Percentiles rank a stretch among this genome's conserved stretches.
Evolutionary conservation across 2,888 invertebrate species (phyloP).

Genomic region (Electrophaes corylata): DNA sequence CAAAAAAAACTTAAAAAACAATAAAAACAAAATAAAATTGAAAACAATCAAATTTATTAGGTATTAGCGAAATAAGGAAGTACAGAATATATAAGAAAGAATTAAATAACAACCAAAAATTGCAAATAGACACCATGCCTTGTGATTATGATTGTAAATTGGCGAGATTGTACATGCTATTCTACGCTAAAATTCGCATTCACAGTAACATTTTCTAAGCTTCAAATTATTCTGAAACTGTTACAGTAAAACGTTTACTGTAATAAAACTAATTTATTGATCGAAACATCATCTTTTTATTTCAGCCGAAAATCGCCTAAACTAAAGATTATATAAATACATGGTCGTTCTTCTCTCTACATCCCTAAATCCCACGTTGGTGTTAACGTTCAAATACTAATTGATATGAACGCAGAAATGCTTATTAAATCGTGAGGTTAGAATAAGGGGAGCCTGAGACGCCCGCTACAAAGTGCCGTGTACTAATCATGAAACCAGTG

Average conservation of each 20-base stretch:
- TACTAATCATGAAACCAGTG: not conserved
- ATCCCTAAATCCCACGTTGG: slow-evolving; percentile 25
- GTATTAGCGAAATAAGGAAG: slow-evolving; percentile 52
- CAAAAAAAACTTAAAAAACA: not conserved
- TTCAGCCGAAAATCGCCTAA: slow-evolving; percentile 45
- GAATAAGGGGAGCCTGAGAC: slow-evolving; percentile 23
- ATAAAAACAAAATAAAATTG: slow-evolving; percentile 41
- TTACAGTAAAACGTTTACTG: not conserved
- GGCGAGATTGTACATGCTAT: not conserved
- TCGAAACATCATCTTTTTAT: slow-evolving; percentile 54
- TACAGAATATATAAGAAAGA: slow-evolving; percentile 44
- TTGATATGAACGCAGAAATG: slow-evolving; percentile 35
- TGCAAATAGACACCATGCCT: not conserved
- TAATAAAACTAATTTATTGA: slow-evolving; percentile 44
- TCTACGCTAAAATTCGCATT: not conserved
- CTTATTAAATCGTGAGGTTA: slow-evolving; percentile 36
- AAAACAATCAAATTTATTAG: slow-evolving; percentile 70
- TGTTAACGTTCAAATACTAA: slow-evolving; percentile 31
- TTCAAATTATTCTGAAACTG: not conserved
- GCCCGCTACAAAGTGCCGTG: not conserved
- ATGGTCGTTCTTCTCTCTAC: slow-evolving; percentile 29
- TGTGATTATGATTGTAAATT: slow-evolving; percentile 10
- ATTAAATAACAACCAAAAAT: slow-evolving; percentile 30
- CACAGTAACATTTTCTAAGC: not conserved
- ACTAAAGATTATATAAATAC: slow-evolving; percentile 38